Evolutionary conservation across 1,140 invertebrate genomes (phyloP).

Genomic region (Drosophila paulistorum): DNA sequence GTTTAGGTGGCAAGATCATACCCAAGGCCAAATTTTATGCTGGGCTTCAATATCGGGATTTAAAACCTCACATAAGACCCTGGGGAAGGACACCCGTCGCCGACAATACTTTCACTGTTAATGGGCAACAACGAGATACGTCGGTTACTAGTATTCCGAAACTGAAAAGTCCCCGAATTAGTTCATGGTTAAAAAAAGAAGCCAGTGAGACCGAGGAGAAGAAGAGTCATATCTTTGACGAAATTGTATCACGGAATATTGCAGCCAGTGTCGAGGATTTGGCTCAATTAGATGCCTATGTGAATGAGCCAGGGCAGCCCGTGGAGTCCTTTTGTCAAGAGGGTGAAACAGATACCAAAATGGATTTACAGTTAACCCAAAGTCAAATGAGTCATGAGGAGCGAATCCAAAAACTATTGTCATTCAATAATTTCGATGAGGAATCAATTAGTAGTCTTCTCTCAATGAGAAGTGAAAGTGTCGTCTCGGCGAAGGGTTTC

Average conservation of each 20-base stretch:
- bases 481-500: neutral
- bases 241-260: neutral
- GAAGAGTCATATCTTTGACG: neutral
- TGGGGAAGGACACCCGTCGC: neutral
- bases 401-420: neutral
- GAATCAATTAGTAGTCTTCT: neutral
- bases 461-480: no score
- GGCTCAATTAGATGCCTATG: neutral
- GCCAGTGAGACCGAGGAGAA: neutral
- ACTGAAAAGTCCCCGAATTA: neutral
- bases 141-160: neutral
- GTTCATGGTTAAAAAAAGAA: neutral
- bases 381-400: neutral
- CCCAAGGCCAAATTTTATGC: neutral
- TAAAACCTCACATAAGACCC: neutral
- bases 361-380: neutral
- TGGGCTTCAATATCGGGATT: neutral
- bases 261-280: neutral
- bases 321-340: neutral
- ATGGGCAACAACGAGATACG: neutral
- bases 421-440: neutral
- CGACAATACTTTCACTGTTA: neutral
- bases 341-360: neutral
- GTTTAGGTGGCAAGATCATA: neutral
- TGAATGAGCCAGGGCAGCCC: no score